These are phyloP conservation scores for Ptilonorhynchus violaceus DNA, from an alignment of 2,113 vertebrate genomes.

Conservation along the genomic window DNA sequence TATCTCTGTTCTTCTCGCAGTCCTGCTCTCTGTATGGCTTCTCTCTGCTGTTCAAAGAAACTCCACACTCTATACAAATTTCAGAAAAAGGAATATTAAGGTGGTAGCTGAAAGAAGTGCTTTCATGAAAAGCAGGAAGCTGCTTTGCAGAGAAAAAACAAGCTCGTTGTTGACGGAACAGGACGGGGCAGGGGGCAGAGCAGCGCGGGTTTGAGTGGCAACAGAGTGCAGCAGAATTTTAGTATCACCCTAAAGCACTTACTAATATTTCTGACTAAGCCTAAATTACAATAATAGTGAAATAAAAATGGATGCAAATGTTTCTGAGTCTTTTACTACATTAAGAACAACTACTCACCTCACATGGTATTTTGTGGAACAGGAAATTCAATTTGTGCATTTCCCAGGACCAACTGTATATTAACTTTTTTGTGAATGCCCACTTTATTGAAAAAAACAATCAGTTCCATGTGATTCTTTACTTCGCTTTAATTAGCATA, in stretches of 20 bases:
- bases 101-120: slow-evolving; percentile 59
- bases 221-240: neutral
- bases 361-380: neutral
- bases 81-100: slow-evolving; percentile 60
- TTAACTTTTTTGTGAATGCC: neutral
- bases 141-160: slow-evolving; percentile 34
- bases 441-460: neutral
- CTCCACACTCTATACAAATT: slow-evolving; percentile 51
- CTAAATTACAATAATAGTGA: neutral
- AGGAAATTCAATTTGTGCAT: neutral
- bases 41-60: slow-evolving; percentile 52
- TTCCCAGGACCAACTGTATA: neutral
- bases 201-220: neutral
- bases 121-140: slow-evolving; percentile 66
- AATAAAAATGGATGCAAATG: neutral
- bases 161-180: neutral
- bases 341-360: neutral
- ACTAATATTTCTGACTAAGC: neutral
- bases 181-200: neutral
- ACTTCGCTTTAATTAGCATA: neutral
- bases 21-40: slow-evolving; percentile 30
- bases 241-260: neutral
- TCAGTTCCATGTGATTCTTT: neutral
- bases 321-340: neutral
- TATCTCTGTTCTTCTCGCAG: slow-evolving; percentile 54